Evolutionary conservation across 1,140 invertebrate species (phyloP).

Genomic region (Zaprionus ornatus): DNA sequence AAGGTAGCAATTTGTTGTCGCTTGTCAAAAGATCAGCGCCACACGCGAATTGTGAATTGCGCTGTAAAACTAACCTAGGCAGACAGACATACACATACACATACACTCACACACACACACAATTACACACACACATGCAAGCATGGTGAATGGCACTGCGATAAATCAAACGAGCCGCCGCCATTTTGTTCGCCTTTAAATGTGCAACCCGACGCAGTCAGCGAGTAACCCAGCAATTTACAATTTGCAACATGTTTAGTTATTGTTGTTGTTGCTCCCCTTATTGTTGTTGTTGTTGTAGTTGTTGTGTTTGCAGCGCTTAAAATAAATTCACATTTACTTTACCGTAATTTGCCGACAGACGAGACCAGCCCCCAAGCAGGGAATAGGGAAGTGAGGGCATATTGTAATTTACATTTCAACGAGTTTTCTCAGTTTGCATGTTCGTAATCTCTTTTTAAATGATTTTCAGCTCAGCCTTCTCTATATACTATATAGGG

Average conservation of each 20-base stretch:
- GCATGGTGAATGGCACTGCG: neutral
- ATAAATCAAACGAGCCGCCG: constrained; percentile 44
- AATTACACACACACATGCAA: neutral
- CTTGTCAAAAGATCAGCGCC: constrained; percentile 73
- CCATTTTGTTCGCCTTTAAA: constrained; percentile 76
- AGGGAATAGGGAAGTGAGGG: neutral
- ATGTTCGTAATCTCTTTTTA: constrained; percentile 62
- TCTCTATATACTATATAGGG: neutral
- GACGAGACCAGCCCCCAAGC: constrained; percentile 40
- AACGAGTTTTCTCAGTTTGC: constrained; percentile 55
- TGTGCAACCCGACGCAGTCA: constrained; percentile 51
- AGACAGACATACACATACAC: constrained; percentile 45
- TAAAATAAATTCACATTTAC: constrained; percentile 73
- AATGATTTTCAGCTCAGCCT: constrained; percentile 46
- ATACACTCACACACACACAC: neutral
- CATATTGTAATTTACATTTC: constrained; percentile 70
- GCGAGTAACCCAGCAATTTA: constrained; percentile 26
- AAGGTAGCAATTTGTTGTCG: constrained; percentile 70
- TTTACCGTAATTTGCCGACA: constrained; percentile 70
- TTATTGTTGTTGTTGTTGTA: constrained; percentile 22
- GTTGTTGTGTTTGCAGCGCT: constrained; percentile 30
- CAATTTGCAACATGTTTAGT: constrained; percentile 39
- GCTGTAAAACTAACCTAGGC: constrained; percentile 12
- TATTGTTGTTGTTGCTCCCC: constrained; percentile 14
- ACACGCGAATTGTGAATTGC: constrained; percentile 41